These are phyloP conservation scores for Helicoverpa armigera DNA, from an alignment of 1,140 invertebrate species.

Conservation along the genomic window DNA sequence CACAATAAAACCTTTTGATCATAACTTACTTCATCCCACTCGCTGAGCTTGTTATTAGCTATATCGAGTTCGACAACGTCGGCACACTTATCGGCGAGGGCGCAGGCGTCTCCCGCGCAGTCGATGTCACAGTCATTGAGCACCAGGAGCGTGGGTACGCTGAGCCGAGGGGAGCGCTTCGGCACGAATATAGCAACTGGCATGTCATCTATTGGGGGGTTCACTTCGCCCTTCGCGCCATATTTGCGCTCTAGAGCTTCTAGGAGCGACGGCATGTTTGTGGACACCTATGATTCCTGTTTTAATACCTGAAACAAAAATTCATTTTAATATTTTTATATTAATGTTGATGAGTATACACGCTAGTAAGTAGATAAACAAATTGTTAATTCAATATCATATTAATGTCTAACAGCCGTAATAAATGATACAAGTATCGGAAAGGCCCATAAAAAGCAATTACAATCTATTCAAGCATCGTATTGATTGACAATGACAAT, in stretches of 20 bases:
- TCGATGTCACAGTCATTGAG: slow-evolving; percentile 96
- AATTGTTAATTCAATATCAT: too few relatives aligned
- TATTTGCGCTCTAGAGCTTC: slow-evolving; percentile 95
- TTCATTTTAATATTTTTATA: not conserved
- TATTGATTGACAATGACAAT: slow-evolving; percentile 31
- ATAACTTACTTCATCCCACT: slow-evolving; percentile 92
- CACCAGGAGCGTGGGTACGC: slow-evolving; percentile 94
- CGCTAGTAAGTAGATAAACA: too few relatives aligned
- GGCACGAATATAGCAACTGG: slow-evolving; percentile 94
- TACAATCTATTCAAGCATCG: slow-evolving; percentile 13
- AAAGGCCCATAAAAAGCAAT: slow-evolving; percentile 22
- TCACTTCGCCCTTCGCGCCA: slow-evolving; percentile 88
- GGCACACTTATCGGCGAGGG: slow-evolving; percentile 93
- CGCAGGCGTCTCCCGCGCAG: slow-evolving; percentile 92
- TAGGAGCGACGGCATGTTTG: slow-evolving; percentile 92
- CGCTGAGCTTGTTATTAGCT: slow-evolving; percentile 94
- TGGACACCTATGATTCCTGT: slow-evolving; percentile 55
- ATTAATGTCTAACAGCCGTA: too few relatives aligned
- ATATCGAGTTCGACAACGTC: slow-evolving; percentile 96
- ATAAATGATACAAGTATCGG: not conserved
- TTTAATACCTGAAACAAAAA: slow-evolving; percentile 62
- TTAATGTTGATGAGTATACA: too few relatives aligned
- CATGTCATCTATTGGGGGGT: slow-evolving; percentile 87
- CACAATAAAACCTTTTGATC: not conserved
- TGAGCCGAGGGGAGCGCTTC: slow-evolving; percentile 91